Percentiles rank a stretch among this genome's conserved stretches.
phyloP scores from a whole-genome alignment of 2,113 vertebrate species.

The Dipodomys stephensi region DNA sequence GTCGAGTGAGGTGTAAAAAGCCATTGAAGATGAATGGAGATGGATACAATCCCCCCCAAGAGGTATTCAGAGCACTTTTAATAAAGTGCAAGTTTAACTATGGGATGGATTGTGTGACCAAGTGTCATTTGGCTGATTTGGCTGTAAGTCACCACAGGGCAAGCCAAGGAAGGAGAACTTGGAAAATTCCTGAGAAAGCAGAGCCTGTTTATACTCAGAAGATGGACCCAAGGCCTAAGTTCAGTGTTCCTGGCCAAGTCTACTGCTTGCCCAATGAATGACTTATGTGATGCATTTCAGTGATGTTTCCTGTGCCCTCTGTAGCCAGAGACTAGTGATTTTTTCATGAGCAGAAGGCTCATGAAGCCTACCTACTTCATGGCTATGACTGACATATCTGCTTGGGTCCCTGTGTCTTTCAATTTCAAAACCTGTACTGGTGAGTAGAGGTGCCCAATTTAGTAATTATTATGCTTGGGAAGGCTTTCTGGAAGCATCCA shows the following conservation, averaged over 20 bases:
- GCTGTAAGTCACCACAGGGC: constrained; percentile 65
- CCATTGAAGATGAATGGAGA: constrained; percentile 76
- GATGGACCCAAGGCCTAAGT: not conserved
- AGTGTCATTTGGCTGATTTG: constrained; percentile 69
- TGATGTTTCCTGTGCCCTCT: not conserved
- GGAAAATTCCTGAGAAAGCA: constrained; percentile 51
- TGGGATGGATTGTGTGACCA: constrained; percentile 49
- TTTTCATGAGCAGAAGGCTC: not conserved
- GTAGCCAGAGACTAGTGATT: not conserved
- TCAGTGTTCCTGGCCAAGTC: not conserved
- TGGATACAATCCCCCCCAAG: constrained; percentile 66
- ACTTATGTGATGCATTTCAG: not conserved
- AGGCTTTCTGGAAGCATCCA: not conserved
- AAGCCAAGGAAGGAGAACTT: constrained; percentile 57
- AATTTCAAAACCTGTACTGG: not conserved
- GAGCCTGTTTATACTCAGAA: constrained; percentile 5
- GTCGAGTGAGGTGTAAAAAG: constrained; percentile 73
- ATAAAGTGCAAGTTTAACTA: constrained; percentile 61
- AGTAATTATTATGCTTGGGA: not conserved
- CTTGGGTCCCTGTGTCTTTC: not conserved
- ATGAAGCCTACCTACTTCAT: not conserved
- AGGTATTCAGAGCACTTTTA: constrained; percentile 60
- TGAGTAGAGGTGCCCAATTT: not conserved
- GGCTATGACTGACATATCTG: not conserved
- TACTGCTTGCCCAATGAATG: not conserved